Conservation (phyloP, 2,888 invertebrate species). For the Cryptocephalus primarius region DNA sequence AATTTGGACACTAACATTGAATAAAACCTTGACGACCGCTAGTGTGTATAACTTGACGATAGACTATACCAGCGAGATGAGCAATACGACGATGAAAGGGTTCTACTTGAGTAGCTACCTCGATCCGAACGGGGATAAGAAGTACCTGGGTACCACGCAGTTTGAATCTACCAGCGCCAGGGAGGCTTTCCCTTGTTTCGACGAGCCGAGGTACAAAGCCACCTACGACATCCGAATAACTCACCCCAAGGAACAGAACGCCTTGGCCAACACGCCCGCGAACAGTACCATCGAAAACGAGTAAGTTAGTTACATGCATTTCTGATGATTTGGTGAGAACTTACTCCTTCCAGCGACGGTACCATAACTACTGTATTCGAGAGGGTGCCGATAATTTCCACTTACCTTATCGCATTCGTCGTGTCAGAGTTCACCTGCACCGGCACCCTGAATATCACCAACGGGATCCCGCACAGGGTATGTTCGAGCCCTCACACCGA, state of each 20-base stretch:
- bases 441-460: constrained; percentile 4
- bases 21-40: constrained; percentile 2
- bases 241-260: constrained; percentile 20
- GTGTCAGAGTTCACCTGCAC: constrained; percentile 57
- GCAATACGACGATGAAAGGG: constrained; percentile 34
- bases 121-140: constrained; percentile 17
- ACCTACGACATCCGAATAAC: constrained; percentile 36
- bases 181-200: constrained; percentile 68
- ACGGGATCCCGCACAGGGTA: constrained; percentile 11
- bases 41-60: constrained; percentile 9
- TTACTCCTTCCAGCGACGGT: neutral
- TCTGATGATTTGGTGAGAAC: no score
- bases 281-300: neutral
- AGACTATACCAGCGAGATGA: constrained; percentile 21
- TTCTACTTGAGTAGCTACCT: constrained; percentile 42
- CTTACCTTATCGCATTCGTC: constrained; percentile 75
- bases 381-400: constrained; percentile 58
- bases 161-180: constrained; percentile 59
- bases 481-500: constrained; percentile 15
- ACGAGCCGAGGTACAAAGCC: constrained; percentile 45
- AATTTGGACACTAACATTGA: constrained; percentile 10
- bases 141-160: constrained; percentile 50
- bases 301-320: constrained; percentile 5
- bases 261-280: constrained; percentile 15
- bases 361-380: constrained; percentile 19